Evolutionary conservation across 2,113 vertebrate genomes (phyloP).

Genomic region (Meriones unguiculatus): DNA sequence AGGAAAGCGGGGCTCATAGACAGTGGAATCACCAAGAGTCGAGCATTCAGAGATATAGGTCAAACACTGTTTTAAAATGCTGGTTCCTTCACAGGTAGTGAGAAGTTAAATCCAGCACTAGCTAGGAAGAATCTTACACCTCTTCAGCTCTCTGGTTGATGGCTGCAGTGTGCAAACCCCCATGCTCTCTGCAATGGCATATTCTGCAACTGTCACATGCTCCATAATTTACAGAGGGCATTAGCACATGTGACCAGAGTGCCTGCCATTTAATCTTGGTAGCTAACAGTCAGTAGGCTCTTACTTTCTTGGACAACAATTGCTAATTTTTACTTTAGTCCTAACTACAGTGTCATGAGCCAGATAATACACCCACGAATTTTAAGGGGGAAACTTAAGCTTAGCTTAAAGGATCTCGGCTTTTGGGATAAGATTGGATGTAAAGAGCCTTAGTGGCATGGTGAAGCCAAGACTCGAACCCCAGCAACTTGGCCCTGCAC

Average conservation of each 20-base stretch:
- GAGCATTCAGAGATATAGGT: neutral
- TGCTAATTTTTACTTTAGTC: neutral
- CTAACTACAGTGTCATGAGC: neutral
- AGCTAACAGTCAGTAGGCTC: neutral
- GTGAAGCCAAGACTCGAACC: neutral
- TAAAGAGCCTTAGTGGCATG: neutral
- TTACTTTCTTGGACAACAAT: neutral
- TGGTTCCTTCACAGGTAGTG: neutral
- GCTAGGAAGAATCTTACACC: neutral
- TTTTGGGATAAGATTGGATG: neutral
- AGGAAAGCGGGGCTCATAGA: neutral
- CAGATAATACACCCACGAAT: neutral
- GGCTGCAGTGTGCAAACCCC: neutral
- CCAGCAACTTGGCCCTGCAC: neutral
- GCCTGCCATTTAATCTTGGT: neutral
- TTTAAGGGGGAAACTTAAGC: neutral
- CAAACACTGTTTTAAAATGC: neutral
- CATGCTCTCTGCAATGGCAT: neutral
- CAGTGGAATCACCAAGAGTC: neutral
- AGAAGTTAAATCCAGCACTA: neutral
- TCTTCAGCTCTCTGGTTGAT: neutral
- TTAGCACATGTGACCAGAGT: neutral
- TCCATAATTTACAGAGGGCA: neutral
- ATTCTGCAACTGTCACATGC: neutral
- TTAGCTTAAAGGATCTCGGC: too few species aligned